These are phyloP conservation scores for Hirudo medicinalis DNA, from an alignment of 1,140 invertebrate species.

Conservation along the genomic window DNA sequence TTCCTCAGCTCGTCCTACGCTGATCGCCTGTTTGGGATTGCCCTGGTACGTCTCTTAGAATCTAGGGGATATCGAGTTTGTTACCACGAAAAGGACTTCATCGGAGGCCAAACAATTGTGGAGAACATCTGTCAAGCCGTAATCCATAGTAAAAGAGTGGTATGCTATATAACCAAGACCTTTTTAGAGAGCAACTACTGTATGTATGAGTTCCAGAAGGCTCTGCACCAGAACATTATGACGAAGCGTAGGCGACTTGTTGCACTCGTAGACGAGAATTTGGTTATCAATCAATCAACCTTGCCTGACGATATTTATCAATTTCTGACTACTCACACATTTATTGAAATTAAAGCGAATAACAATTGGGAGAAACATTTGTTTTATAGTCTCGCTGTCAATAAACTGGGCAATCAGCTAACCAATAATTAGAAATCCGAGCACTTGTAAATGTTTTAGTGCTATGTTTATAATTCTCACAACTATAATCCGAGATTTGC, in stretches of 20 bases:
- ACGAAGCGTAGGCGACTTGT: not conserved
- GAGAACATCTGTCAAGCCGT: conserved; percentile 16
- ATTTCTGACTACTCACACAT: conserved; percentile 11
- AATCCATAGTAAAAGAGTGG: not conserved
- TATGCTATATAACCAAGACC: conserved; percentile 4
- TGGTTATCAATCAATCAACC: not conserved
- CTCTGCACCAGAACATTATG: conserved; percentile 3
- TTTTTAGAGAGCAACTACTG: conserved; percentile 16
- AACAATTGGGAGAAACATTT: conserved; percentile 13
- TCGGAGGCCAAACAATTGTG: conserved; percentile 10
- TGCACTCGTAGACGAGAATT: not conserved
- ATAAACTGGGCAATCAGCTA: not conserved
- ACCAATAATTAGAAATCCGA: no score
- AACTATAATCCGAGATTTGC: no score
- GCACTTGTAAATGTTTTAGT: no score
- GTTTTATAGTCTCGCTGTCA: conserved; percentile 3
- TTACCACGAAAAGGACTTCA: conserved; percentile 16
- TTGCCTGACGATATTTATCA: not conserved
- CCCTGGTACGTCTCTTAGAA: conserved; percentile 2
- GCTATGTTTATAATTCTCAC: no score
- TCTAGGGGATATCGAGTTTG: conserved; percentile 2
- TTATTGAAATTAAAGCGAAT: conserved; percentile 1
- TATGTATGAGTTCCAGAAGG: conserved; percentile 16
- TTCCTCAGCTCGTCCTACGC: conserved; percentile 10
- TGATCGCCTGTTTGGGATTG: not conserved